Evolutionary conservation across 2,797 vertebrate genomes (phyloP).

Genomic region (Anas georgica): DNA sequence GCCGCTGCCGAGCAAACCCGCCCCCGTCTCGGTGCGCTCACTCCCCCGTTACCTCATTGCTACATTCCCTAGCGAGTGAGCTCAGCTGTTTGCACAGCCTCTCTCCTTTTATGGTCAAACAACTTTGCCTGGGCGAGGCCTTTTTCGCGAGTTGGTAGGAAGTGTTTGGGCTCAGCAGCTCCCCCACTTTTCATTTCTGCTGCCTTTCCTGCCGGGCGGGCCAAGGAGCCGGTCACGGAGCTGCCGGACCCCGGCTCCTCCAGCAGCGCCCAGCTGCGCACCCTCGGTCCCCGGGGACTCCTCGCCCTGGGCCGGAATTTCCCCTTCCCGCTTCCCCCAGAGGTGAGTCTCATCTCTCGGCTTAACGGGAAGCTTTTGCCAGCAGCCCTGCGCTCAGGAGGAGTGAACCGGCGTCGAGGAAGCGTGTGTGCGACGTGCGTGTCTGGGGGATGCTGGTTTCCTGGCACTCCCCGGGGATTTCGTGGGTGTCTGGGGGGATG

Average conservation of each 20-base stretch:
- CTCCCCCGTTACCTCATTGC: slow-evolving; percentile 33
- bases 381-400: background rate
- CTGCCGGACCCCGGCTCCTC: background rate
- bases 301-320: background rate
- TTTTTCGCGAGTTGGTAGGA: slow-evolving; percentile 15
- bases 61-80: slow-evolving; percentile 71
- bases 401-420: background rate
- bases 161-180: background rate
- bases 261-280: background rate
- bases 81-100: slow-evolving; percentile 66
- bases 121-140: slow-evolving; percentile 70
- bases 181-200: background rate
- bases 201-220: background rate
- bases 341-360: background rate
- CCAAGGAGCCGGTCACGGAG: background rate
- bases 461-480: background rate
- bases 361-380: background rate
- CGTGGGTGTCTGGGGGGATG: background rate
- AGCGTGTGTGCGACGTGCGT: too few species aligned
- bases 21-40: background rate
- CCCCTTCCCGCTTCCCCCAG: background rate
- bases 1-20: background rate
- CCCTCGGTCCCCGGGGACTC: background rate
- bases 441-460: background rate
- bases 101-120: slow-evolving; percentile 76